Base-by-base conservation (phyloP, 2,888 invertebrate genomes). In the Oasisia sp. region DNA sequence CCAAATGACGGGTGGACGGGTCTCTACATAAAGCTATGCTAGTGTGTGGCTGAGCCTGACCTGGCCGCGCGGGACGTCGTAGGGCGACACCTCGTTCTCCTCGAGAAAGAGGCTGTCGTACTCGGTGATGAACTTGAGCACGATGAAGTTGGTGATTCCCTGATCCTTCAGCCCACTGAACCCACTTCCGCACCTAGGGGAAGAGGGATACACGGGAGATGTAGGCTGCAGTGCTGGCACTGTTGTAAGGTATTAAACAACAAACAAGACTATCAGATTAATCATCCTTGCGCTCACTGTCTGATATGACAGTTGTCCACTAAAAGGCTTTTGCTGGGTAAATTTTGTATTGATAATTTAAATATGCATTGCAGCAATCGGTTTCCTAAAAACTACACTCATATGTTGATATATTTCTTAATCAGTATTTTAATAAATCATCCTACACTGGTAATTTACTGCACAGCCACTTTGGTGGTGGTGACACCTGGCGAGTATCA, bases 61-160 rank as follows among this genome's bases (percentile, higher is more conserved):
- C 93, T 92, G 91, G 19, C 92, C 89, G 38, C 92, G 93, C 12
- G 89, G 56, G 19, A 91, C 50, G 32, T 89, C 50, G 92, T 93
- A 92, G 12, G 94, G 94, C 2, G 94, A 94, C 32, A 92, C 89
- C 91, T 94, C 94, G 14, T 91, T 93, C 9, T 94, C 94, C 45
- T 94, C 93, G 44, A 95, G 95, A 93, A 97, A 97, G 91, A 97
- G 95, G 19, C 94, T 94, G 90, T 95, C 94, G 94, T 96, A 96
- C 74, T 96, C 95, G 12, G 94, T 94, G 93, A 97, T 96, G 94
- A 97, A 96, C 91, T 95, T 95, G 32, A 96, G 95, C 91, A 96
- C 96, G 91, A 96, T 95, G 94, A 96, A 96, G 94, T 97, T 97
- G 92, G 96, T 96, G 27, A 96, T 94, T 32, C 96, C 96, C 94